These are phyloP conservation scores for Tokudaia tokunoshimensis DNA, from an alignment of 2,797 vertebrate genomes.

Conservation along the genomic window DNA sequence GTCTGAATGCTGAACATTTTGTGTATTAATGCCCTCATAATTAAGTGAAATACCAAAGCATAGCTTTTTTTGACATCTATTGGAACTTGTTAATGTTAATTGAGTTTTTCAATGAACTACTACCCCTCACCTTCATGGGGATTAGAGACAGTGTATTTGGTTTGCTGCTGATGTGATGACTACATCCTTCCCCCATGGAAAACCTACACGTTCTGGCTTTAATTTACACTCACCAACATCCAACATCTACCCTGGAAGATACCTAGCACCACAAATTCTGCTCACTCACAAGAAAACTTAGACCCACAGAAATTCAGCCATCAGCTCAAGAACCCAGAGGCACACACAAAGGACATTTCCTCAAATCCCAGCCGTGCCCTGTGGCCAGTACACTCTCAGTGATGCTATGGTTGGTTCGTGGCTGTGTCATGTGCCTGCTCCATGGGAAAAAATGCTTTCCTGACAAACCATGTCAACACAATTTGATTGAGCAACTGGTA, in stretches of 20 bases:
- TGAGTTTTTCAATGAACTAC: not conserved
- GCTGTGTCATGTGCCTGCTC: not conserved
- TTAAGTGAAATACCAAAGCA: not conserved
- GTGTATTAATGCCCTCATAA: not conserved
- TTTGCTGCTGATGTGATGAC: not conserved
- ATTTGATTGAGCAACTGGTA: constrained; percentile 18
- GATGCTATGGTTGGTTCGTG: not conserved
- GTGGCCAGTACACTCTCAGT: not conserved
- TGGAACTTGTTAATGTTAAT: not conserved
- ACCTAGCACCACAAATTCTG: not conserved
- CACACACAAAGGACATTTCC: not conserved
- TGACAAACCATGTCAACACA: not conserved
- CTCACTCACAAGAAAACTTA: constrained; percentile 24
- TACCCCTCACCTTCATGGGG: not conserved
- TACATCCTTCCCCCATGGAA: not conserved
- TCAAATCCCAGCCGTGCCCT: not conserved
- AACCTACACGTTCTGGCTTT: not conserved
- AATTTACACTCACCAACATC: constrained; percentile 30
- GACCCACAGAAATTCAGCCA: not conserved
- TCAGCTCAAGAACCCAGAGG: not conserved
- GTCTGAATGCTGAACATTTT: not conserved
- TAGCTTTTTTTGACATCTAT: constrained; percentile 15
- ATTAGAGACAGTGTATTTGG: not conserved
- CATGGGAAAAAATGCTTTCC: not conserved
- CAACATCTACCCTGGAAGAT: not conserved